Evolutionary conservation across 2,797 vertebrate species (phyloP), one percentile per base, ranked within the genome.

Genomic region (Phoebastria nigripes): DNA sequence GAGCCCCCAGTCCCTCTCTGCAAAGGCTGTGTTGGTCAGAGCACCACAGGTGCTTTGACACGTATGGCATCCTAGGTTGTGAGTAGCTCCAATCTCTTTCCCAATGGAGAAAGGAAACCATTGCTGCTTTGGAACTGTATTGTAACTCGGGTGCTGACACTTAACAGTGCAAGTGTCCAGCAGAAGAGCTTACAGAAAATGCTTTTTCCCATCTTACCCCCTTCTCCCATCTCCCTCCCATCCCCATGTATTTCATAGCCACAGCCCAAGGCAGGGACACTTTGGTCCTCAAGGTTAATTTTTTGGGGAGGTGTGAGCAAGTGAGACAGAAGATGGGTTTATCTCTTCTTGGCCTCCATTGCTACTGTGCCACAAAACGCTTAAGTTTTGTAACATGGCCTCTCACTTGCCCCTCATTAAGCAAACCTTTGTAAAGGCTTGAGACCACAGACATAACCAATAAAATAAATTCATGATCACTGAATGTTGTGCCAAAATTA

Each of bases 341-440:
- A 25, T 70, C 55, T 90, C 89, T 82, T 87, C 88, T 90, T 76
- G 90, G 87, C 94, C 87, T 84, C 63, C 19, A 7, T 20, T 91
- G 73, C 63, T 94, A 44, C 37, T 61, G 26, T 89, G 89, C 82
- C 89, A 55, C 89, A 88, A 85, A 93, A 81, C 62, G 2, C 28
- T 72, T 66, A 22, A 10, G 52, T 93, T 95, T 89, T 69, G 74
- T 89, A 91, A 79, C 61, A 58, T n/a, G 91, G 91, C 94, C 72
- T 96, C 94, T 96, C 94, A 96, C 93, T 96, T 96, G 89, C 84
- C 76, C 93, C 87, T 95, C 29, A 8, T 88, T 95, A 93, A 96
- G 94, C 95, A 95, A 96, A 93, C 91, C 96, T 97, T 96, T 97
- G 96, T 96, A 96, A 97, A 97, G 97, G 96, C 97, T 97, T 96